Percentiles rank a stretch among this genome's conserved stretches.
Conservation (phyloP, 2,797 vertebrate species). For the Streptopelia turtur region DNA sequence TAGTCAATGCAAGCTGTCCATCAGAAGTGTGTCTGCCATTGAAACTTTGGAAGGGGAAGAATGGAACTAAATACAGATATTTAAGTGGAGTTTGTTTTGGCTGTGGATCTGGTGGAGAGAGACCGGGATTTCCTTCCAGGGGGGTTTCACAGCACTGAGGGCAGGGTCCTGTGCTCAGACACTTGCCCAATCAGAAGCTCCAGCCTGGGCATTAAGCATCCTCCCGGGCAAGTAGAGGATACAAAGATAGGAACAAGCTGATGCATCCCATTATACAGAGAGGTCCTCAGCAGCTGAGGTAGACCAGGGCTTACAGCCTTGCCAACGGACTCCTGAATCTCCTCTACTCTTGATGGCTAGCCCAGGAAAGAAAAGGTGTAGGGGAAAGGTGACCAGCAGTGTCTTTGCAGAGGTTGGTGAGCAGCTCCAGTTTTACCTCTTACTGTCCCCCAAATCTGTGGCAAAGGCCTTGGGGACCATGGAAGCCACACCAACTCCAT, state of each 20-base stretch:
- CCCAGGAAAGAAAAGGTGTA: not conserved
- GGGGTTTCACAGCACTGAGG: fast-evolving
- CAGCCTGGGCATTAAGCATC: not conserved
- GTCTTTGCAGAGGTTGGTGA: not conserved
- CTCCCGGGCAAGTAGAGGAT: not conserved
- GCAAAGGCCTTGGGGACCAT: not conserved
- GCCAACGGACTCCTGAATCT: not conserved
- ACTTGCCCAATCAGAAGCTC: not conserved
- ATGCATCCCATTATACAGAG: not conserved
- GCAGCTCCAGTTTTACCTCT: not conserved
- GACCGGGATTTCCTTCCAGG: not conserved
- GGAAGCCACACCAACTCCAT: not conserved
- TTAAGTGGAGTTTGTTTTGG: constrained; percentile 5
- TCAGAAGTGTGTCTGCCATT: constrained; percentile 19
- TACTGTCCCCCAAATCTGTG: not conserved
- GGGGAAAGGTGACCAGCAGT: not conserved
- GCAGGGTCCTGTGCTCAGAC: not conserved
- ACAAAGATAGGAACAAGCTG: not conserved
- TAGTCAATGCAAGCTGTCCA: not conserved
- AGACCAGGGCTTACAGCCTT: not conserved
- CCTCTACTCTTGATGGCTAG: not conserved
- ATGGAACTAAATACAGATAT: constrained; percentile 17
- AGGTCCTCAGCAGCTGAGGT: not conserved
- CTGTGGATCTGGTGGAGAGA: not conserved
- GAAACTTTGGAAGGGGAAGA: constrained; percentile 47